phyloP scores from a whole-genome alignment of 2,888 invertebrate genomes.

The Diabrotica balteata region DNA sequence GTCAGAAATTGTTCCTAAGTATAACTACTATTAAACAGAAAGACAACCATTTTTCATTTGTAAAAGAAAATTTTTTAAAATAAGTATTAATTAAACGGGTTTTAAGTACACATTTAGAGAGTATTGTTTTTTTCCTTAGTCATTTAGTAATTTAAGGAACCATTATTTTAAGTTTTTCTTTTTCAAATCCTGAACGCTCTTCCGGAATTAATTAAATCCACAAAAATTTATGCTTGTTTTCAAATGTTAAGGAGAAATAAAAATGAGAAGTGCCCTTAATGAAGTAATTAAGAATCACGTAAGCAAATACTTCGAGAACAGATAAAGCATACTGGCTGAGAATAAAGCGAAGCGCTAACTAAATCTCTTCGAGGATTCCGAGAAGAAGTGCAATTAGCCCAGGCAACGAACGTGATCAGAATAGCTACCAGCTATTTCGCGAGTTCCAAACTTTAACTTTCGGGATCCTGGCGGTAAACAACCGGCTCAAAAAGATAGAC shows the following conservation, averaged over 20 bases:
- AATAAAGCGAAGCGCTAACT: slow-evolving; percentile 54
- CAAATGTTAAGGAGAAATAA: slow-evolving; percentile 34
- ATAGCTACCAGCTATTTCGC: slow-evolving; percentile 47
- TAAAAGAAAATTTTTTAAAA: too few relatives aligned
- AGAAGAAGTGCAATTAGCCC: slow-evolving; percentile 60
- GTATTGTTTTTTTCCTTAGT: too few relatives aligned
- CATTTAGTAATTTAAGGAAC: too few relatives aligned
- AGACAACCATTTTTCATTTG: too few relatives aligned
- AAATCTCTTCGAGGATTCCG: slow-evolving; percentile 56
- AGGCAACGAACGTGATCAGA: slow-evolving; percentile 57
- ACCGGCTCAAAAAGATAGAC: slow-evolving; percentile 36
- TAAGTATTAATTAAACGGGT: too few relatives aligned
- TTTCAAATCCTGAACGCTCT: too few relatives aligned
- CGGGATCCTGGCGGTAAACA: slow-evolving; percentile 49
- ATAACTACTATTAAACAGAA: too few relatives aligned
- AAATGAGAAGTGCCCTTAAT: slow-evolving; percentile 44
- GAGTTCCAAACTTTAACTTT: slow-evolving; percentile 36
- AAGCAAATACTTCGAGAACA: slow-evolving; percentile 52
- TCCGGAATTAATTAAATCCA: not conserved
- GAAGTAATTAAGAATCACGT: slow-evolving; percentile 56
- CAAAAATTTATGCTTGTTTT: slow-evolving; percentile 25
- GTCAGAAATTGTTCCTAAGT: too few relatives aligned
- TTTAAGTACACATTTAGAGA: too few relatives aligned
- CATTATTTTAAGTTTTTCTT: too few relatives aligned
- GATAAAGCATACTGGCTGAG: slow-evolving; percentile 50